phyloP scores from a whole-genome alignment of 2,888 invertebrate genomes.

The Hirtodrosophila duncani region DNA sequence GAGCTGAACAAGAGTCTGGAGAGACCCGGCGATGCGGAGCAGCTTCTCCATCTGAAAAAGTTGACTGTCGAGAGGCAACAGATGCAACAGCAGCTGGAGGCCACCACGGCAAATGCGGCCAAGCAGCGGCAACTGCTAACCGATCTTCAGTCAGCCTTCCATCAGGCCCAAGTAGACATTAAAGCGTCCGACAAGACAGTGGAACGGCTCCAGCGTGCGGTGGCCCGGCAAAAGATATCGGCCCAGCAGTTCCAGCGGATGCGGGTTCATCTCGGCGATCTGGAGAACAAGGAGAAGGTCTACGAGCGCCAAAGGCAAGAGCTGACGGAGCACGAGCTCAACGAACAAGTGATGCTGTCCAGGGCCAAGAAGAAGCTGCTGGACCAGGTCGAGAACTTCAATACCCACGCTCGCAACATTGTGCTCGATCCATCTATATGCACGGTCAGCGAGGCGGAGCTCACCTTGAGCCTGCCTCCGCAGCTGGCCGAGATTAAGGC shows the following conservation, averaged over 20 bases:
- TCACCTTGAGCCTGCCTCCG: constrained; percentile 46
- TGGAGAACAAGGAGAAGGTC: constrained; percentile 51
- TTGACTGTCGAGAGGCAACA: constrained; percentile 29
- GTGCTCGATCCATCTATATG: constrained; percentile 46
- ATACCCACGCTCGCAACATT: constrained; percentile 51
- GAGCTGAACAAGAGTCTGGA: constrained; percentile 42
- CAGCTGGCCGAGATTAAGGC: constrained; percentile 19
- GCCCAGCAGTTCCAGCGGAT: constrained; percentile 53
- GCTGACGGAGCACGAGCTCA: constrained; percentile 54
- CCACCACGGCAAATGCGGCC: constrained; percentile 11
- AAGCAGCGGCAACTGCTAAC: not conserved
- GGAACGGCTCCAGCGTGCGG: constrained; percentile 29
- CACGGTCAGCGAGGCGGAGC: constrained; percentile 34
- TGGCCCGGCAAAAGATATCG: constrained; percentile 46
- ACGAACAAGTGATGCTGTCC: constrained; percentile 64
- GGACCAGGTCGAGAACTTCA: constrained; percentile 60
- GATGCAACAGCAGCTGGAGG: constrained; percentile 46
- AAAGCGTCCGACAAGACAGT: constrained; percentile 18
- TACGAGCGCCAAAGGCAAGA: constrained; percentile 57
- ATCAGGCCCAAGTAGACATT: too few species aligned
- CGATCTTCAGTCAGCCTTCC: not conserved
- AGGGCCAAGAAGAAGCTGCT: constrained; percentile 62
- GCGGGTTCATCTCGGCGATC: constrained; percentile 51
- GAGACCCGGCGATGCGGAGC: constrained; percentile 40
- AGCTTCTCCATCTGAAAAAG: constrained; percentile 27